These are phyloP conservation scores for Keiferia lycopersicella DNA, from an alignment of 2,888 invertebrate genomes.

Conservation along the genomic window DNA sequence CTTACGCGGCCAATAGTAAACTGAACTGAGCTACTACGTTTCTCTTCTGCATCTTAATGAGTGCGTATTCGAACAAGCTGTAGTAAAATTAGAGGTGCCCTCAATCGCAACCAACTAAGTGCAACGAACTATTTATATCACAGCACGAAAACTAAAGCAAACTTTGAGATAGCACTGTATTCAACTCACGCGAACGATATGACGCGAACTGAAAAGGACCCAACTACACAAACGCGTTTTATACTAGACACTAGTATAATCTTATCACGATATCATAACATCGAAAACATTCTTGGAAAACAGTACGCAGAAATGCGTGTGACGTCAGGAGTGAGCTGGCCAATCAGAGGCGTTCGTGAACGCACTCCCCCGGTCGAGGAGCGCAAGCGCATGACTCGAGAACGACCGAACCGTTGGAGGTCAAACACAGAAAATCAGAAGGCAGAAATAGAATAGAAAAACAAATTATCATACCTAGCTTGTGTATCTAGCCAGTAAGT, in stretches of 20 bases:
- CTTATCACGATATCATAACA: conserved; percentile 61
- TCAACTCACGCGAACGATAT: conserved; percentile 35
- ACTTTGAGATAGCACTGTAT: conserved; percentile 39
- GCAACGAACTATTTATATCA: conserved; percentile 46
- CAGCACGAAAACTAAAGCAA: conserved; percentile 33
- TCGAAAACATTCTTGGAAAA: conserved; percentile 57
- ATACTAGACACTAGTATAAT: conserved; percentile 54
- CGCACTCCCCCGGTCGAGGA: conserved; percentile 66
- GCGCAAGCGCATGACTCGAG: conserved; percentile 54
- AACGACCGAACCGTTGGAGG: conserved; percentile 44
- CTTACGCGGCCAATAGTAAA: conserved; percentile 61
- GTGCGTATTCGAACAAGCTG: conserved; percentile 1
- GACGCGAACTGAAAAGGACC: conserved; percentile 46
- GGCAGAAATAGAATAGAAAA: conserved; percentile 41
- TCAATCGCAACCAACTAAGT: conserved; percentile 7
- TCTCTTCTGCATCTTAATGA: conserved; percentile 59
- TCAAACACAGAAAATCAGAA: conserved; percentile 54
- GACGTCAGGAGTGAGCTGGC: conserved; percentile 59
- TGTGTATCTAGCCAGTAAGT: too few relatives aligned
- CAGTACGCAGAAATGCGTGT: conserved; percentile 50
- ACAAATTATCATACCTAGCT: background rate
- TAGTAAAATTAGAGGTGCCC: conserved; percentile 10
- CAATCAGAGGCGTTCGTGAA: conserved; percentile 54
- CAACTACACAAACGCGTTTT: conserved; percentile 48
- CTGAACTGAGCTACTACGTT: conserved; percentile 64